Percentiles rank a stretch among this genome's conserved stretches.
Conservation (phyloP, 2,888 invertebrate species). For the Ephialtes manifestator region DNA sequence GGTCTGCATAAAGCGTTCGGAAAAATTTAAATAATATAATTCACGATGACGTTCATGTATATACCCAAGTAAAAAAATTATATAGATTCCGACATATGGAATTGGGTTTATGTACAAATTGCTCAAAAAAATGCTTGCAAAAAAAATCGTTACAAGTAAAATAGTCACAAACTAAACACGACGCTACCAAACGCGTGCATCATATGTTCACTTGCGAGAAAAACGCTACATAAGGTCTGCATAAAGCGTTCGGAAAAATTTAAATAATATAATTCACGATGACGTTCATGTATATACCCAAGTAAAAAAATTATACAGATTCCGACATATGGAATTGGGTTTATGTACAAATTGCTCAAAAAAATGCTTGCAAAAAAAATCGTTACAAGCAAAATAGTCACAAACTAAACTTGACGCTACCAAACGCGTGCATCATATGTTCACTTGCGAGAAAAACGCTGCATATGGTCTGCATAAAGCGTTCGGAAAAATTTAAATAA, state of each 20-base stretch:
- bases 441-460: constrained; percentile 20
- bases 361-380: too few relatives aligned
- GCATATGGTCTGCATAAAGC: background rate
- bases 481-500: constrained; percentile 3
- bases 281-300: background rate
- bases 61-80: too few relatives aligned
- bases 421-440: constrained; percentile 1
- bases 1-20: background rate
- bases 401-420: too few relatives aligned
- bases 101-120: too few relatives aligned
- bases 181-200: constrained; percentile 1
- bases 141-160: too few relatives aligned
- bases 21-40: constrained; percentile 14
- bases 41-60: background rate
- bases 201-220: constrained; percentile 5
- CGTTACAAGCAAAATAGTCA: too few relatives aligned
- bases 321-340: too few relatives aligned
- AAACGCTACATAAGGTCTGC: constrained; percentile 7
- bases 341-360: too few relatives aligned
- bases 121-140: too few relatives aligned
- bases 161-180: too few relatives aligned
- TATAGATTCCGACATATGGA: too few relatives aligned
- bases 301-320: too few relatives aligned
- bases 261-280: constrained; percentile 1
- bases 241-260: background rate